Evolutionary conservation across 2,113 vertebrate genomes (phyloP), one percentile per base, ranked within the genome.

Genomic region (Anseranas semipalmata): DNA sequence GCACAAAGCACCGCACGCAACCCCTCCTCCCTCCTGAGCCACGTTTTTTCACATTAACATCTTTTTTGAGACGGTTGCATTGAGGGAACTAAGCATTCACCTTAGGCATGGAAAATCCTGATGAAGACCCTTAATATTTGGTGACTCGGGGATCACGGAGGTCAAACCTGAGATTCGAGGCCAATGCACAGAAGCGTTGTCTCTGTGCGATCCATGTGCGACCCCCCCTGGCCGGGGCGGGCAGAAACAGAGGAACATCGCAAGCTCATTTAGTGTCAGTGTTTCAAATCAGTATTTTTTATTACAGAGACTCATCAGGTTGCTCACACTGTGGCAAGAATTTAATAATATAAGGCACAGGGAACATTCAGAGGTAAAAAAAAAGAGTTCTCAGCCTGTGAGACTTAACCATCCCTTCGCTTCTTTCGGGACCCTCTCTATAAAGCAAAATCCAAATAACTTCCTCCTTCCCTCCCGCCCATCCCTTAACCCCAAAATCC

Each of bases 381-480:
- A 63, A 81, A 48, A 97, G 87, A 96, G 95, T 96, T 98, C 98
- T 99, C 98, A 98, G 97, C 98, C 98, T 98, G 98, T 97, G 97
- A 99, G 98, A 98, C 97, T 97, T 74, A 89, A 97, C 96, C 98
- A 97, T 97, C 91, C 78, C 89, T 95, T 94, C 25, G 15, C 76
- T 89, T 75, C 66, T 79, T 73, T 92, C 86, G 71, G 60, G 83
- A 88, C 46, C 17, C 59, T 46, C 39, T 90, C 33, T 82, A 39
- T 10, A 77, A 89, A 90, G 33, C 39, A 75, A 90, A 90, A 82
- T 91, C 88, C 85, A 97, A 98, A 91, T 79, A 89, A 80, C 14
- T 89, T 72, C 56, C 85, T 56, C 25, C 37, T 90, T 92, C 46
- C 72, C 27, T 94, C 73, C 86, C 24, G 3, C 41, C 53, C 66